Evolutionary conservation across 1,140 invertebrate species (phyloP).

Genomic region (Drosophila sulfurigaster): DNA sequence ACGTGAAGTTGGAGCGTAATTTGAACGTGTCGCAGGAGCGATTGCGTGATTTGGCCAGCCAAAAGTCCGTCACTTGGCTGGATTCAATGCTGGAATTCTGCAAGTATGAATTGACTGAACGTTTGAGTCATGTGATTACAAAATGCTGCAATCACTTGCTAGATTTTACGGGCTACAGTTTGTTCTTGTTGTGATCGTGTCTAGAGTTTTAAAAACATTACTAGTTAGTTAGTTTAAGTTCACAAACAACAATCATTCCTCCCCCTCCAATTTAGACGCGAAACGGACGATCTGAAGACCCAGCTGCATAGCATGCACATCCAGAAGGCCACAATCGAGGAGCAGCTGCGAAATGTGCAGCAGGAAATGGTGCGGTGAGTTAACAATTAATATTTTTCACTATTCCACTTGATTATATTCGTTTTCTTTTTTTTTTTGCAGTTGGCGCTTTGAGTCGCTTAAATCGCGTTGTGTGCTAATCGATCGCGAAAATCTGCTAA

Average conservation of each 20-base stretch:
- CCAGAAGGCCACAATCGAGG: constrained; percentile 77
- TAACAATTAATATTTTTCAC: neutral
- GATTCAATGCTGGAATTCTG: constrained; percentile 84
- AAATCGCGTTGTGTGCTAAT: constrained; percentile 82
- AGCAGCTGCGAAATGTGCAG: constrained; percentile 72
- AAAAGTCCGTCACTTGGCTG: constrained; percentile 78
- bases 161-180: constrained; percentile 55
- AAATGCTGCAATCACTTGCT: constrained; percentile 60
- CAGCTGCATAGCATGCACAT: constrained; percentile 73
- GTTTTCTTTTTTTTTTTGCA: constrained; percentile 20
- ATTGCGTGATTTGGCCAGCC: constrained; percentile 69
- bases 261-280: constrained; percentile 72
- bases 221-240: constrained; percentile 11
- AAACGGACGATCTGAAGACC: constrained; percentile 80
- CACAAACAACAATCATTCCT: constrained; percentile 32
- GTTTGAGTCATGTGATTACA: constrained; percentile 54
- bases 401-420: too few species aligned
- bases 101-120: constrained; percentile 79
- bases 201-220: constrained; percentile 21
- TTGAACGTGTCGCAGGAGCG: constrained; percentile 65
- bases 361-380: constrained; percentile 76
- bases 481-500: constrained; percentile 78
- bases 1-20: constrained; percentile 66
- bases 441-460: constrained; percentile 83
- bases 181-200: constrained; percentile 59